Evolutionary conservation across 1,140 invertebrate species (phyloP).

Genomic region (Drosophila navojoa): DNA sequence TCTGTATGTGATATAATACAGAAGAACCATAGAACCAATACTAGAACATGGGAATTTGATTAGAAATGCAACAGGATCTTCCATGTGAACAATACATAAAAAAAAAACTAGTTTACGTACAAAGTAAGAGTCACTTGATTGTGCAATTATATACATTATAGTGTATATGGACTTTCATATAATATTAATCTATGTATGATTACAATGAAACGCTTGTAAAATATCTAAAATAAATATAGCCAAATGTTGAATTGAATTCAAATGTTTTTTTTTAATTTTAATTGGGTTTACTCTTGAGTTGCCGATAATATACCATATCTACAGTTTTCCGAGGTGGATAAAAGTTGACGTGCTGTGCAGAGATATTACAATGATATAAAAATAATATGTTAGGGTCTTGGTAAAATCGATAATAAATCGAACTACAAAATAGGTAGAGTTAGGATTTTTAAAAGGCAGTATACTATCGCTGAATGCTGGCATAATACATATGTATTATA

Average conservation of each 20-base stretch:
- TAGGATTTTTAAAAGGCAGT: no score
- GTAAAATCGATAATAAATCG: no score
- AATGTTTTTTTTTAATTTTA: background rate
- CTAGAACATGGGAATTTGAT: constrained; percentile 22
- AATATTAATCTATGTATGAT: constrained; percentile 64
- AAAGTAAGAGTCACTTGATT: constrained; percentile 62
- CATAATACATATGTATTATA: no score
- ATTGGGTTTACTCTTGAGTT: no score
- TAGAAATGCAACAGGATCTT: constrained; percentile 51
- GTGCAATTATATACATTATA: constrained; percentile 11
- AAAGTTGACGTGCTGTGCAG: no score
- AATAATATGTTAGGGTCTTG: no score
- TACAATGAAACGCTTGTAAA: constrained; percentile 65
- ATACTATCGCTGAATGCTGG: no score
- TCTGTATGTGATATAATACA: constrained; percentile 43
- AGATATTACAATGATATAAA: no score
- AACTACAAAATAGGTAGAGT: no score
- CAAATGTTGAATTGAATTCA: constrained; percentile 20
- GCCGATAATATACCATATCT: no score
- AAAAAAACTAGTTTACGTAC: constrained; percentile 61
- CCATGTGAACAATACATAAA: constrained; percentile 48
- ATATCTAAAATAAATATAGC: constrained; percentile 43
- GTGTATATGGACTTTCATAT: constrained; percentile 23
- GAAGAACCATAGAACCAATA: constrained; percentile 55
- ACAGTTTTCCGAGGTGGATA: no score